Base-by-base conservation (phyloP, 1,140 invertebrate genomes). In the Onthophagus taurus region DNA sequence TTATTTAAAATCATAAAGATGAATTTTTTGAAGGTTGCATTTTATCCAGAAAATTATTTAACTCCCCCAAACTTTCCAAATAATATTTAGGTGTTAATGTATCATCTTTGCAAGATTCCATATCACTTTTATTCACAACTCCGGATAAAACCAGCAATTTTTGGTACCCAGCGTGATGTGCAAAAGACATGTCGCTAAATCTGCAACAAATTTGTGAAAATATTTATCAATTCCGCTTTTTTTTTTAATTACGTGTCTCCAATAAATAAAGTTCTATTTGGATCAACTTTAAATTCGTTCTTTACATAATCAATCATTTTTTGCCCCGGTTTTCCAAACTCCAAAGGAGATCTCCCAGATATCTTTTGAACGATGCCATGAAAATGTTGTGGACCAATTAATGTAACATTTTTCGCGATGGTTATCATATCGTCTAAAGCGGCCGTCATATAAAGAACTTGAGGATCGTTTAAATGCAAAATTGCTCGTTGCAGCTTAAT, bases 61-160 rank as follows among this genome's bases (percentile, higher is more conserved):
- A 38, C 18, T 50, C 57, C 16, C 31, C 50, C n/a, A 62, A 29
- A 49, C 50, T 60, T 11, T 51, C 45, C 3, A 59, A 31, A 16
- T 56, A 57, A 46, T 59, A 62, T 38, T 62, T 42, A 1, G 60
- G 58, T 36, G 50, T 48, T 1, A 34, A 33, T 24, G 43, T 21
- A 5, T 54, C 43, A 2, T 46, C 35, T 16, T 42, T 34, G 47
- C 54, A 54, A 31, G 54, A 47, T 12, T 52, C 31, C n/a, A 61
- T 11, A 26, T 60, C 53, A 31, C 56, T 46, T 37, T 54, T n/a
- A 11, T 31, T 49, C 20, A 54, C 49, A 11, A 36, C n/a, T 26
- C 61, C 61, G 2, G 51, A 56, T 14, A 64, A 31, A 2, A 60
- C 55, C 6, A 64, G 31, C 11, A 64, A 38, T 51, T 55, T 61